Evolutionary conservation across 2,113 vertebrate genomes (phyloP).

Genomic region (Grantiella picta): DNA sequence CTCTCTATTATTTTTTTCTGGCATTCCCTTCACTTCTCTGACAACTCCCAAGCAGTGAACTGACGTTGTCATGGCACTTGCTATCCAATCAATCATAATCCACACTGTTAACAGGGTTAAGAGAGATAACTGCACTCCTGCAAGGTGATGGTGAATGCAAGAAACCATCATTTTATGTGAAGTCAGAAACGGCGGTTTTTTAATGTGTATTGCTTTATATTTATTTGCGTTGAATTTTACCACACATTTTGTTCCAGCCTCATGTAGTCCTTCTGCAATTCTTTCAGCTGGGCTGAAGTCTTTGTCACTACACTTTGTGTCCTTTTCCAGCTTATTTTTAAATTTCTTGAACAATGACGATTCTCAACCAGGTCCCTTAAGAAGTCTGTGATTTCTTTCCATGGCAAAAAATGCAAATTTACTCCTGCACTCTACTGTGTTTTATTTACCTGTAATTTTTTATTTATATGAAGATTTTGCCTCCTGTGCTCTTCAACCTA

Average conservation of each 20-base stretch:
- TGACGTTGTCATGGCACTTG: background rate
- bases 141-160: background rate
- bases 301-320: background rate
- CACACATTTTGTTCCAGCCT: background rate
- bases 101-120: background rate
- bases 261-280: background rate
- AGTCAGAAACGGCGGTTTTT: background rate
- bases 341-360: rapidly evolving
- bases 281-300: background rate
- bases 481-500: background rate
- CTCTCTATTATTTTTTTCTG: background rate
- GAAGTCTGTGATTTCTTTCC: background rate
- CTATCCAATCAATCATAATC: background rate
- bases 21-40: background rate
- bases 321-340: background rate
- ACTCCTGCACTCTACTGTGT: background rate
- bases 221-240: background rate
- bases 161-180: background rate
- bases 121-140: background rate
- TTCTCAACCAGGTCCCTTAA: background rate
- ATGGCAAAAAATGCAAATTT: background rate
- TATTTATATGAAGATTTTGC: background rate
- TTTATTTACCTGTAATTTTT: background rate
- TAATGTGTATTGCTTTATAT: background rate
- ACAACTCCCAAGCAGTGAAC: background rate